Evolutionary conservation across 1,140 invertebrate species (phyloP), one percentile per base, ranked within the genome.

Genomic region (Tetraneura akinire): DNA sequence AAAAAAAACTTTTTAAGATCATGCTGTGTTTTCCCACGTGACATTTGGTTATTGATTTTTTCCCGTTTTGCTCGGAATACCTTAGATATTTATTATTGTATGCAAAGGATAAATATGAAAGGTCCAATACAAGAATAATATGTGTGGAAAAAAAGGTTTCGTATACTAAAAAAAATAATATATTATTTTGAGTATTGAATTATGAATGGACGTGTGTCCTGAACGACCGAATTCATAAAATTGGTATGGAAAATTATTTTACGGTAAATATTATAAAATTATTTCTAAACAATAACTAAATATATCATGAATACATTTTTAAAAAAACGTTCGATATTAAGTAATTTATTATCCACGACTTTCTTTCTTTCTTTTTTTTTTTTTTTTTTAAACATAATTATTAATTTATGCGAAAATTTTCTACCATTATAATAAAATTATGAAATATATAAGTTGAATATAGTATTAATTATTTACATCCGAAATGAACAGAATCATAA

Each of bases 41-140:
- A 45, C 21, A 66, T 66, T 42, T 66, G 21, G 62, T 66, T 66
- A 66, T 32, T 3, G 62, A 62, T 47, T 68, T 70, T 70, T 47
- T 68, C 47, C 45, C 5, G 2, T 47, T 23, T 62, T 29, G 47
- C 47, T 47, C 60, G 29, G 14, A 16, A 10, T 47, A 49, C 66
- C 21, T 70, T 26, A 14, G 13, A 70, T 70, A 70, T 70, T 45
- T 47, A 70, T 47, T 70, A 23, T 26, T 70, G 66, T 70, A 9
- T 2, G 21, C 21, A 10, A 70, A 26, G 42, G 21, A 47, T 70
- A 70, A 70, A 70, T 70, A 70, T 47, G 21, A 47, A 49, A 47
- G 66, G 42, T 26, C 10, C 11, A 16, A 14, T 14, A 14, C 47
- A 23, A 21, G 47, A 47, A 47, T 47, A 47, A 14, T 49, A 47